Evolutionary conservation across 1,140 invertebrate genomes (phyloP), one percentile per base, ranked within the genome.

Genomic region (Nylanderia fulva): DNA sequence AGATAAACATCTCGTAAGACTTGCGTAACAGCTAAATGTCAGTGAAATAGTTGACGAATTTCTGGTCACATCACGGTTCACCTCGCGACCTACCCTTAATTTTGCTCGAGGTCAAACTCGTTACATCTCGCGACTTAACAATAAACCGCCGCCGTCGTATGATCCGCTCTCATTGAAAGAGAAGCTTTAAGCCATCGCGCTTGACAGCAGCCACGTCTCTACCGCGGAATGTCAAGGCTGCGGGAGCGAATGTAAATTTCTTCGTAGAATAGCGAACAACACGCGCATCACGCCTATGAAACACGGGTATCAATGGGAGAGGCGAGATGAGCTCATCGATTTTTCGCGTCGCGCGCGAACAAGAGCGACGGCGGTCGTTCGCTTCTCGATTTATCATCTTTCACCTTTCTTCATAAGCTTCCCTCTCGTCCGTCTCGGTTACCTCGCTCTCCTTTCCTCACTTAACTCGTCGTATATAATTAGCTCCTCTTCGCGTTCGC

Each of bases 141-240:
- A n/a, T n/a, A n/a, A 80, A 52, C 48, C 5, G 36, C 36, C 76
- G 24, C 21, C 61, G 15, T 56, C 77, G 52, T 58, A 58, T 42
- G 77, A 71, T 69, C 21, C 8, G 45, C n/a, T n/a, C 21, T 69
- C 61, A 79, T 80, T 39, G 64, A 58, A 42, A 42, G 77, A 80
- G 79, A 76, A 86, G 60, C 21, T 42, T 85, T 45, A 13, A 48
- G 36, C 29, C 11, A 56, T 74, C 21, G 69, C 64, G 69, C 69
- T 75, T 48, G n/a, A 61, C 63, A 39, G 21, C 2, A 39, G 86
- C 84, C 80, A 91, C 87, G 87, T 88, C 66, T 64, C 45, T 66
- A 52, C 24, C 39, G 56, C 24, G 84, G 89, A 91, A 91, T 91
- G 89, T 84, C 85, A 91, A 90, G 87, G 85, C 80, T 88, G 75